phyloP scores from a whole-genome alignment of 2,888 invertebrate genomes.

The Drosophila phalerata region DNA sequence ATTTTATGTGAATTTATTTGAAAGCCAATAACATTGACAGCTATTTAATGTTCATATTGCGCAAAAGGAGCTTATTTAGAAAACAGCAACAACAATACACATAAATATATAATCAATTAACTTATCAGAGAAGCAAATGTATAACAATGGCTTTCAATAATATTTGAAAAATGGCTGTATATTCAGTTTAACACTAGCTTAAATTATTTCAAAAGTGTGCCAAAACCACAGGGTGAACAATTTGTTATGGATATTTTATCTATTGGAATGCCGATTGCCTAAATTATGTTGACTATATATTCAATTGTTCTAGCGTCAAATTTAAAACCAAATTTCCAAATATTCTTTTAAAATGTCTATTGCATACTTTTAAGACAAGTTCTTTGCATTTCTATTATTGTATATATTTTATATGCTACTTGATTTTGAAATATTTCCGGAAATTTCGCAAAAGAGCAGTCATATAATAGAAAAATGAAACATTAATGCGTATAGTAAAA shows the following conservation, averaged over 20 bases:
- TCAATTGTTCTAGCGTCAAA: conserved; percentile 4
- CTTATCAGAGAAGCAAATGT: conserved; percentile 25
- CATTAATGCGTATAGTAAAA: conserved; percentile 33
- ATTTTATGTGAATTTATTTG: conserved; percentile 58
- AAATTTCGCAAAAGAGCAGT: conserved; percentile 41
- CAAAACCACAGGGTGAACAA: conserved; percentile 43
- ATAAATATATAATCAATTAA: conserved; percentile 30
- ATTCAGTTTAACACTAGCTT: conserved; percentile 47
- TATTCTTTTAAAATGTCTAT: conserved; percentile 13
- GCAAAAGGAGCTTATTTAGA: conserved; percentile 78
- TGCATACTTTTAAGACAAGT: conserved; percentile 65
- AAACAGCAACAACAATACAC: conserved; percentile 46
- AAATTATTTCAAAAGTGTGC: conserved; percentile 58
- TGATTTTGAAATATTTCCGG: conserved; percentile 4
- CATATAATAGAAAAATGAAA: conserved; percentile 44
- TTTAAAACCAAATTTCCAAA: background rate
- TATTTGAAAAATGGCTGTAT: conserved; percentile 59
- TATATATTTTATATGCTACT: conserved; percentile 14
- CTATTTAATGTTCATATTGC: conserved; percentile 77
- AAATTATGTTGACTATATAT: conserved; percentile 6
- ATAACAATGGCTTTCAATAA: conserved; percentile 35
- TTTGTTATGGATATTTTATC: conserved; percentile 20
- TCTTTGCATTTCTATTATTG: conserved; percentile 13
- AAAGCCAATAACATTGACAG: conserved; percentile 57
- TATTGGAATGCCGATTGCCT: conserved; percentile 19